Conservation (phyloP, 2,888 invertebrate species). For the Spilarctia lutea region DNA sequence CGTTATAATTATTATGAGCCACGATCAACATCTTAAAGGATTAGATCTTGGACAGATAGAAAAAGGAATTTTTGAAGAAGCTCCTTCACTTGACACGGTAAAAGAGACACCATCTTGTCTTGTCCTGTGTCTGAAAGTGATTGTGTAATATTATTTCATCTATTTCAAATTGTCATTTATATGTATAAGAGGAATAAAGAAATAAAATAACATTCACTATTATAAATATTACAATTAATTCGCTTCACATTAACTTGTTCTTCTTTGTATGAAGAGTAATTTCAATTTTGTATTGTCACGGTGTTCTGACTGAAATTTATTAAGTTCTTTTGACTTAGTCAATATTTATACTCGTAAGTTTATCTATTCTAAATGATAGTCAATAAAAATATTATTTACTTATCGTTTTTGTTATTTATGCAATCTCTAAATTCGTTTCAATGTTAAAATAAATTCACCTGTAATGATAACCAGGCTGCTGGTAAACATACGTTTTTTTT, state of each 20-base stretch:
- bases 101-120: not conserved
- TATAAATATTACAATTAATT: not conserved
- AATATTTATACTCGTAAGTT: slow-evolving; percentile 60
- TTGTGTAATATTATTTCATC: not conserved
- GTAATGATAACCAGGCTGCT: no score
- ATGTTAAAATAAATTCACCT: no score
- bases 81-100: not conserved
- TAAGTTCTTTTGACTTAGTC: slow-evolving; percentile 50
- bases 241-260: not conserved
- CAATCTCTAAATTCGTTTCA: no score
- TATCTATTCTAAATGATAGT: slow-evolving; percentile 62
- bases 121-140: not conserved
- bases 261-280: not conserved
- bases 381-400: slow-evolving; percentile 60
- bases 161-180: not conserved
- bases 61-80: not conserved
- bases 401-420: slow-evolving; percentile 31
- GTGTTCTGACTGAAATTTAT: slow-evolving; percentile 26
- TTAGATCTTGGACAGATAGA: no score
- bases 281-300: slow-evolving; percentile 9
- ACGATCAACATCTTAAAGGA: not conserved
- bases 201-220: no score
- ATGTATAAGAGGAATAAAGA: no score
- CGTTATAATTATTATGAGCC: not conserved
- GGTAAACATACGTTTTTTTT: no score